These are phyloP conservation scores for Lontra canadensis DNA, from an alignment of 2,113 vertebrate genomes.

Conservation along the genomic window DNA sequence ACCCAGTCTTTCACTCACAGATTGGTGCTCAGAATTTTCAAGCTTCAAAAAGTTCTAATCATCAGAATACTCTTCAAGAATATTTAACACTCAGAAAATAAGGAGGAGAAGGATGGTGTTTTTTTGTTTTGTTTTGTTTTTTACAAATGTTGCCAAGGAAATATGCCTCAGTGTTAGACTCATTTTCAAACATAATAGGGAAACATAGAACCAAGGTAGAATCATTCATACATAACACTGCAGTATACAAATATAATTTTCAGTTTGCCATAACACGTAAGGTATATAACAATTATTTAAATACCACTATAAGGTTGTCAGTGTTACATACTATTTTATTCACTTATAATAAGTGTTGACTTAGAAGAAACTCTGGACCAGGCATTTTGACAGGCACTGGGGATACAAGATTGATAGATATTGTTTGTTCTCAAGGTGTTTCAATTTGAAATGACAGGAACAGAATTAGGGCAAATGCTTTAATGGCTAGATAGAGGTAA, in stretches of 20 bases:
- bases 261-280: background rate
- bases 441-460: background rate
- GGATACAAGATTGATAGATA: background rate
- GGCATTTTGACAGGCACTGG: background rate
- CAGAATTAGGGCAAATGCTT: background rate
- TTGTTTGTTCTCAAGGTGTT: background rate
- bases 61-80: background rate
- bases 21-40: background rate
- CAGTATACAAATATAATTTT: background rate
- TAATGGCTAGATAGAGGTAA: background rate
- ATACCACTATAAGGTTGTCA: background rate
- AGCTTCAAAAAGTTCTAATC: background rate
- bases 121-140: background rate
- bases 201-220: background rate
- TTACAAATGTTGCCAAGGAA: background rate
- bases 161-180: background rate
- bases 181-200: background rate
- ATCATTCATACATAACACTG: background rate
- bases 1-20: background rate
- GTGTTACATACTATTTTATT: background rate
- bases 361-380: background rate
- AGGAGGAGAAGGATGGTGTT: background rate
- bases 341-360: background rate
- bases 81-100: background rate
- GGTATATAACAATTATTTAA: background rate